Evolutionary conservation across 2,113 vertebrate genomes (phyloP).

Genomic region (Sturnira hondurensis): DNA sequence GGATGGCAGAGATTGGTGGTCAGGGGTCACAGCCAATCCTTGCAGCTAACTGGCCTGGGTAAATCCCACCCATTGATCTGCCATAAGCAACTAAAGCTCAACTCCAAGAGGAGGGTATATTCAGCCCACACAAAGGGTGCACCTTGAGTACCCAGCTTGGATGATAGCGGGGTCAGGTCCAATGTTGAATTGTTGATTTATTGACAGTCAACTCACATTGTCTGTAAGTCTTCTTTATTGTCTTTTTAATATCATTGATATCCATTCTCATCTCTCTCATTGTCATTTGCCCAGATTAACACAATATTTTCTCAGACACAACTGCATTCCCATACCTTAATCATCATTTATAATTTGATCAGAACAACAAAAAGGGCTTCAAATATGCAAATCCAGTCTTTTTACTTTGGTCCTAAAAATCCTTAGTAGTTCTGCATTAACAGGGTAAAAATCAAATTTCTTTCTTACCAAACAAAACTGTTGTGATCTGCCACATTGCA

Average conservation of each 20-base stretch:
- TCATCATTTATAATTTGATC: not conserved
- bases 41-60: too few relatives aligned
- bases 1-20: too few relatives aligned
- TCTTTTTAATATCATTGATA: not conserved
- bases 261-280: not conserved
- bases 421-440: not conserved
- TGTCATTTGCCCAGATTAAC: not conserved
- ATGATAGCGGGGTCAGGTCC: not conserved
- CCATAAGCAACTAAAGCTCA: too few relatives aligned
- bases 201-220: not conserved
- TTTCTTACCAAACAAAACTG: not conserved
- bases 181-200: not conserved
- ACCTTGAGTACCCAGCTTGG: too few relatives aligned
- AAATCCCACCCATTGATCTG: too few relatives aligned
- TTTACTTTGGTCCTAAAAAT: not conserved
- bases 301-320: not conserved
- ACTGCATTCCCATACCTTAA: not conserved
- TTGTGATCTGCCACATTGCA: not conserved
- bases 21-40: too few relatives aligned
- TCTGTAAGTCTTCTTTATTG: not conserved
- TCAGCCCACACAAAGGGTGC: too few relatives aligned
- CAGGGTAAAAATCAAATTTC: not conserved
- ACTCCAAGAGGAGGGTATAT: too few relatives aligned
- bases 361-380: not conserved
- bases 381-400: not conserved